Evolutionary conservation across 2,113 vertebrate genomes (phyloP).

Genomic region (Apus apus): DNA sequence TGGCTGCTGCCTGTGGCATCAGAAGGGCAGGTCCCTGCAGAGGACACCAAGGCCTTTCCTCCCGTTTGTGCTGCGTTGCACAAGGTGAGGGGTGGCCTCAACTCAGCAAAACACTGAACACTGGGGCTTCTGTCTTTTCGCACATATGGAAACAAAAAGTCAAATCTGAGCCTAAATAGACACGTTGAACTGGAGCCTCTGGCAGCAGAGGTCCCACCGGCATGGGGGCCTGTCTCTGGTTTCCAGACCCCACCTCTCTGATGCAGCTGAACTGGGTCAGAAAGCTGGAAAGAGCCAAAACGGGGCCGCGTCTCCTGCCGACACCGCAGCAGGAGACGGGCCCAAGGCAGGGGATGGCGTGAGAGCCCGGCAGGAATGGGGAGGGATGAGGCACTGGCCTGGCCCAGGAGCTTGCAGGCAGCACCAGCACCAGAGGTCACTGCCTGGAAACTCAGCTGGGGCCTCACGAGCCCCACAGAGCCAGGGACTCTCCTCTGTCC

Average conservation of each 20-base stretch:
- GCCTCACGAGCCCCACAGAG: neutral
- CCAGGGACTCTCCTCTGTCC: neutral
- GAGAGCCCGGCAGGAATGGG: rapidly evolving
- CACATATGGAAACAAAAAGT: neutral
- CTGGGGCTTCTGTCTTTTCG: neutral
- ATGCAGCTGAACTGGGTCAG: neutral
- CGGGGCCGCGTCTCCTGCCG: neutral
- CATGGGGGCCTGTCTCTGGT: neutral
- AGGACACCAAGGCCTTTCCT: neutral
- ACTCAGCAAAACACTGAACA: neutral
- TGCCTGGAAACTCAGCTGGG: neutral
- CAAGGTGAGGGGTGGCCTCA: neutral
- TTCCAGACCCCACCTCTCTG: constrained; percentile 1
- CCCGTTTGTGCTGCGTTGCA: rapidly evolving
- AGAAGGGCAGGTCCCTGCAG: neutral
- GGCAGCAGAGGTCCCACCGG: neutral
- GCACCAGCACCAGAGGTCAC: neutral
- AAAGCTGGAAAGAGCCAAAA: neutral
- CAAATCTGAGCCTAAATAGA: neutral
- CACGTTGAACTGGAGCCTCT: neutral
- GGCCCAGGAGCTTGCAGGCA: neutral
- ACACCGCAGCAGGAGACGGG: neutral
- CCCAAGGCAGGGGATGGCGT: rapidly evolving
- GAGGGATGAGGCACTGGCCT: neutral
- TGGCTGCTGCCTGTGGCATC: neutral